Evolutionary conservation across 1,140 invertebrate species (phyloP), one percentile per base, ranked within the genome.

Genomic region (Nebria ingens): DNA sequence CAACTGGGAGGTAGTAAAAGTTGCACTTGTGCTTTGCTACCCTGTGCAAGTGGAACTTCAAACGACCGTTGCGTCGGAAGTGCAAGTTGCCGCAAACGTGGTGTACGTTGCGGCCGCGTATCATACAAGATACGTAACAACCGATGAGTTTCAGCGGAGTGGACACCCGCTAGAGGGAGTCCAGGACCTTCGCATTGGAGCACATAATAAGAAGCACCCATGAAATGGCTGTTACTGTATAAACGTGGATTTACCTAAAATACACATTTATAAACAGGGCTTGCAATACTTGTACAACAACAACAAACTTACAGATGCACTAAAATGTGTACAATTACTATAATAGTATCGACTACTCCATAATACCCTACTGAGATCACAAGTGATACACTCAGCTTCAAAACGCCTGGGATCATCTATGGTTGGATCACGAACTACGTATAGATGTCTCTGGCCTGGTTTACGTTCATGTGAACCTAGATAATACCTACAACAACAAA

Each of bases 391-490:
- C 40, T 83, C 73, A 0, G 89, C 87, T 58, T 89, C 84, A 53
- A 73, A 66, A 61, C 82, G 79, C 61, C 81, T 79, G 13, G 81
- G 82, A 60, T 87, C 81, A 56, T 86, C 85, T 17, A 79, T 79
- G 6, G 82, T 81, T 12, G 80, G 80, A 66, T 83, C 80, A 34
- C 73, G 71, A 1, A 89, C 85, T 2, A 87, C 83, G 68, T 89
- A 95, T 51, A 97, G 75, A 69, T 95, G 91, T 55, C 84, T 79
- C 68, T 93, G 87, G 2, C 91, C 88, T 1, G 91, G 86, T 67
- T 83, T 83, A 52, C 80, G 79, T 54, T 88, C 85, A 63, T 85
- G 83, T 42, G 87, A 90, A 60, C 79, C 77, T 72, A 70, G 58
- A 60, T 69, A 71, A 63, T 82, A 85, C 21, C 82, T 84, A 64